A percentile compares a stretch with the other conserved stretches of the same genome.
These are phyloP conservation scores for Leptopilina drosophilae DNA, from an alignment of 2,888 invertebrate species.

Conservation along the genomic window DNA sequence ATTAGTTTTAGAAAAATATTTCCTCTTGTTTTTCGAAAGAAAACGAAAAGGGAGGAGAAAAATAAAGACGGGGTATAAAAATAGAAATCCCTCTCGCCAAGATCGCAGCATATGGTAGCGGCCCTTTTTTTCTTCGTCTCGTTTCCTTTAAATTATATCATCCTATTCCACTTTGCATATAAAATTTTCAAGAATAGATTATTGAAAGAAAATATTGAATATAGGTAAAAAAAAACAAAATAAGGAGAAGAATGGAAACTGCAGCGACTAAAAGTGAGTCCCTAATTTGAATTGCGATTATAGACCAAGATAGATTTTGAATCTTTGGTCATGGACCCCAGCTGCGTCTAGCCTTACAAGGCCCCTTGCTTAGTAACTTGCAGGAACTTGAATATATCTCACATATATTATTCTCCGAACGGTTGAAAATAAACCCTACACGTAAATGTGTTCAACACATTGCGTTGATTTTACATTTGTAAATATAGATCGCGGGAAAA, in stretches of 20 bases:
- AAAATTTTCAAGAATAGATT: neutral
- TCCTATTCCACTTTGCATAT: too few species aligned
- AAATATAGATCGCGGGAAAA: slow-evolving; percentile 13
- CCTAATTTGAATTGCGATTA: neutral
- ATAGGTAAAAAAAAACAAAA: too few species aligned
- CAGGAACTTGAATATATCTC: neutral
- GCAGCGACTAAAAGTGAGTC: neutral
- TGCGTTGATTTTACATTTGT: neutral
- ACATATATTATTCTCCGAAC: neutral
- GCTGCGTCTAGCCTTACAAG: slow-evolving; percentile 37
- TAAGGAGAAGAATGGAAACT: neutral
- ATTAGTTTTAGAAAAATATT: too few species aligned
- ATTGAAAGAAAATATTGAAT: neutral
- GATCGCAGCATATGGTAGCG: slow-evolving; percentile 1
- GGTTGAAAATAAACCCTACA: slow-evolving; percentile 23
- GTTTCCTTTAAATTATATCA: neutral
- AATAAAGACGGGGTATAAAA: slow-evolving; percentile 2
- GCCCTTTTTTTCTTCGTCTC: neutral
- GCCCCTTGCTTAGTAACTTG: neutral
- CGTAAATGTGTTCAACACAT: slow-evolving; percentile 4
- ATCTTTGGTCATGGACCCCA: slow-evolving; percentile 24
- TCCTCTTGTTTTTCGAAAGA: neutral
- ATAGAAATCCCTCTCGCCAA: slow-evolving; percentile 4
- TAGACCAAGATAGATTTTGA: neutral
- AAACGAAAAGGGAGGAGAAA: neutral